A percentile compares a stretch with the other conserved stretches of the same genome.
Evolutionary conservation across 2,797 vertebrate genomes (phyloP).

Genomic region (Melanotaenia pygmaea): DNA sequence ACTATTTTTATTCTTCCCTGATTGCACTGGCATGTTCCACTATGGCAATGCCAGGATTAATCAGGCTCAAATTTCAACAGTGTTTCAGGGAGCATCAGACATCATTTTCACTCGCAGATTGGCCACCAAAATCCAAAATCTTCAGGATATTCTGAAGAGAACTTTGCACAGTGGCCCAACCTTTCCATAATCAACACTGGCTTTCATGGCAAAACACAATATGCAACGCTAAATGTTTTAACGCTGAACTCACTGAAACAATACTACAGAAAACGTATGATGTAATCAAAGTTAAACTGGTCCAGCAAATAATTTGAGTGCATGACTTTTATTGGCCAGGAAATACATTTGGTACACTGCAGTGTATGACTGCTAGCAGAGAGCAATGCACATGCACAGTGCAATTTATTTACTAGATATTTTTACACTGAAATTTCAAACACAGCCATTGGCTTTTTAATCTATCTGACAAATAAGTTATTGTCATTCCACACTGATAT

Average conservation of each 20-base stretch:
- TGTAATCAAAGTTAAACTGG: not conserved
- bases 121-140: not conserved
- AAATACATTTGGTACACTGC: not conserved
- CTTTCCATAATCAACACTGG: not conserved
- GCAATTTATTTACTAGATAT: not conserved
- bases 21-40: not conserved
- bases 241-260: no score
- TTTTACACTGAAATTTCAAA: not conserved
- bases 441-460: slow-evolving; percentile 6
- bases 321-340: not conserved
- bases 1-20: not conserved
- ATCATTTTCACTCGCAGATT: not conserved
- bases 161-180: not conserved
- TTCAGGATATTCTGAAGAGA: not conserved
- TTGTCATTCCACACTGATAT: not conserved
- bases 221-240: not conserved
- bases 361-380: not conserved
- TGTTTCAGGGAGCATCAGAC: not conserved
- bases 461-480: not conserved
- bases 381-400: not conserved
- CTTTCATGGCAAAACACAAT: not conserved
- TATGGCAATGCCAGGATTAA: not conserved
- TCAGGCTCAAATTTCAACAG: not conserved
- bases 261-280: not conserved
- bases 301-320: not conserved